These are phyloP conservation scores for Percopsis transmontana DNA, from an alignment of 2,113 vertebrate species.

Conservation along the genomic window DNA sequence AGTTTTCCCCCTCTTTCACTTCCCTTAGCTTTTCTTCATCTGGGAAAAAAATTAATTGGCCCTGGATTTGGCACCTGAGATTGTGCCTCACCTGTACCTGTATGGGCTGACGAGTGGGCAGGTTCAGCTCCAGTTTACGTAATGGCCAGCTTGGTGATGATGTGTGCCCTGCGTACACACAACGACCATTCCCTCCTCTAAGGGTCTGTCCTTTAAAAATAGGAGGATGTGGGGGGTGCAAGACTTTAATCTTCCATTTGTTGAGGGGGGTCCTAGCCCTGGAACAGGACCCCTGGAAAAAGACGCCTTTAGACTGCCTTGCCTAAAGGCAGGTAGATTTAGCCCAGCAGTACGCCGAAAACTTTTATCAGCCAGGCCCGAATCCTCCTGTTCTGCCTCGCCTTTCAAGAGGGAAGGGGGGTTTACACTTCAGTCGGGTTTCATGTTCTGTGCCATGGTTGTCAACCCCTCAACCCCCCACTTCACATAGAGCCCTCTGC, in stretches of 20 bases:
- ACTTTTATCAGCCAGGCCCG: background rate
- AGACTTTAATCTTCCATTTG: constrained; percentile 52
- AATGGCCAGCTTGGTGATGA: constrained; percentile 32
- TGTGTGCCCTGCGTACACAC: constrained; percentile 18
- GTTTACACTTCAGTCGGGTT: constrained; percentile 37
- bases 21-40: background rate
- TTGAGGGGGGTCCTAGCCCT: constrained; percentile 38
- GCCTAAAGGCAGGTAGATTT: constrained; percentile 37
- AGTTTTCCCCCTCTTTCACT: background rate
- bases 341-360: constrained; percentile 20
- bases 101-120: constrained; percentile 46
- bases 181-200: constrained; percentile 35
- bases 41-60: constrained; percentile 14
- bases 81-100: constrained; percentile 33
- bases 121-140: constrained; percentile 66
- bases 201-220: constrained; percentile 44
- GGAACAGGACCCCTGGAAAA: constrained; percentile 15
- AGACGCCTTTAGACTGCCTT: constrained; percentile 3
- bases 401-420: constrained; percentile 23
- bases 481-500: constrained; percentile 38
- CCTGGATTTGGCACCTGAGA: constrained; percentile 39
- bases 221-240: background rate
- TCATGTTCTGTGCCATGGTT: constrained; percentile 7
- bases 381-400: background rate
- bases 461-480: constrained; percentile 33